phyloP scores from a whole-genome alignment of 2,113 vertebrate species.

The Rhipidura dahli region DNA sequence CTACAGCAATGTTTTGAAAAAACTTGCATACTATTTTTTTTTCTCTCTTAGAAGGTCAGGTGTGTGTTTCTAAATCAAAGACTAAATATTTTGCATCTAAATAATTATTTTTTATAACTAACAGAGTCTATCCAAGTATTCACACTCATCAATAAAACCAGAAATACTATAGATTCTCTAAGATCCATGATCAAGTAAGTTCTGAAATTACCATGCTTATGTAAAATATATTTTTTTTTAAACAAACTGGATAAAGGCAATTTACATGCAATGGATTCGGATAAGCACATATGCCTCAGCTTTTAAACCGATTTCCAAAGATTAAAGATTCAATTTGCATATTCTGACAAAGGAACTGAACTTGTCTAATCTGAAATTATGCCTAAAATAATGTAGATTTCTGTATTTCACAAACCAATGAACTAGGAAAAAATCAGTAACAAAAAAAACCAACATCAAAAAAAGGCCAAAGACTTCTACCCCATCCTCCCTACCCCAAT shows the following conservation, averaged over 20 bases:
- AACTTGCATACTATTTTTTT: neutral
- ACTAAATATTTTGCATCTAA: neutral
- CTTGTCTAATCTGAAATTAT: neutral
- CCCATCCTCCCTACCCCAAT: fast-evolving
- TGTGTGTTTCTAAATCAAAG: neutral
- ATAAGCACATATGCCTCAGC: neutral
- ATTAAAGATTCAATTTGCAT: neutral
- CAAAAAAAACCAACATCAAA: neutral
- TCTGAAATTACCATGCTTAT: neutral
- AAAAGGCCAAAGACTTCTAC: neutral
- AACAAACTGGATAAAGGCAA: neutral
- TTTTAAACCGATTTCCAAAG: neutral
- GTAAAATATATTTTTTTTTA: neutral
- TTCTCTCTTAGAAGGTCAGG: neutral
- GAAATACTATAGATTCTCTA: neutral
- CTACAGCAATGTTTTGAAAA: neutral
- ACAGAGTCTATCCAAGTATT: neutral
- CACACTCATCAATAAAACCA: neutral
- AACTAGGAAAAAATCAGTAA: neutral
- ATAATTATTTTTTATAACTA: neutral
- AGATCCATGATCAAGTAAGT: neutral
- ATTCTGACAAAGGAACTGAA: neutral
- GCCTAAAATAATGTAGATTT: neutral
- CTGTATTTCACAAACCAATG: neutral
- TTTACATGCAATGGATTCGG: neutral